Conservation (phyloP, 2,888 invertebrate genomes). For the Ormyrus pomaceus region DNA sequence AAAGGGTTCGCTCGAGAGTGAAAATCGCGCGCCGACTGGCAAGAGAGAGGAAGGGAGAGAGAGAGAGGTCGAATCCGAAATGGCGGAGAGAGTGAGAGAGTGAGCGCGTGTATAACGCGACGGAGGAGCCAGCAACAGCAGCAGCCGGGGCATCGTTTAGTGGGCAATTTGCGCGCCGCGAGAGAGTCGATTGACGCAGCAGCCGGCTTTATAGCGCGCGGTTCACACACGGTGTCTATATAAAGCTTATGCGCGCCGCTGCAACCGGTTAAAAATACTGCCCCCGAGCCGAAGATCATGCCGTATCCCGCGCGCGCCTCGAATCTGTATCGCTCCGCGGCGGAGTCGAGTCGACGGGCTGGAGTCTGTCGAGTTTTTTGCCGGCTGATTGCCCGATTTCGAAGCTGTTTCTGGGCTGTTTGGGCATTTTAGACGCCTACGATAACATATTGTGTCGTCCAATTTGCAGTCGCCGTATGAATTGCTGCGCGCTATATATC, state of each 20-base stretch:
- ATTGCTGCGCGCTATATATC: too few species aligned
- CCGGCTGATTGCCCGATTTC: too few species aligned
- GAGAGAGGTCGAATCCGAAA: background rate
- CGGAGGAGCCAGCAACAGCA: background rate
- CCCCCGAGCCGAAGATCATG: too few species aligned
- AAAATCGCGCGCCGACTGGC: constrained; percentile 33
- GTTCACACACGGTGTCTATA: too few species aligned
- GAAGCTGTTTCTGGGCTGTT: too few species aligned
- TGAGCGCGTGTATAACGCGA: background rate
- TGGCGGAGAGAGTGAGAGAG: background rate
- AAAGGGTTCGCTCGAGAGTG: constrained; percentile 52
- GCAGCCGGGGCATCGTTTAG: constrained; percentile 41
- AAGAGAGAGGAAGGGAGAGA: background rate
- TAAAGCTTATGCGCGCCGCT: too few species aligned
- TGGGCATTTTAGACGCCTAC: too few species aligned
- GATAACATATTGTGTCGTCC: too few species aligned
- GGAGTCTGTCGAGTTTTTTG: too few species aligned
- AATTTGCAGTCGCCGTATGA: too few species aligned
- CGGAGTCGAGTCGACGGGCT: constrained; percentile 1
- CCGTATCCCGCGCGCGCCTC: background rate
- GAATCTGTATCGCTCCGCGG: background rate
- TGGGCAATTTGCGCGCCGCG: constrained; percentile 42
- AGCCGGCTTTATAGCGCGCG: too few species aligned
- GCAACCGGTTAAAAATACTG: too few species aligned
- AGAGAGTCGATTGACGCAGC: constrained; percentile 34